A percentile compares a stretch with the other conserved stretches of the same genome.
phyloP scores from a whole-genome alignment of 2,797 vertebrate genomes.

The Epinephelus malabaricus region DNA sequence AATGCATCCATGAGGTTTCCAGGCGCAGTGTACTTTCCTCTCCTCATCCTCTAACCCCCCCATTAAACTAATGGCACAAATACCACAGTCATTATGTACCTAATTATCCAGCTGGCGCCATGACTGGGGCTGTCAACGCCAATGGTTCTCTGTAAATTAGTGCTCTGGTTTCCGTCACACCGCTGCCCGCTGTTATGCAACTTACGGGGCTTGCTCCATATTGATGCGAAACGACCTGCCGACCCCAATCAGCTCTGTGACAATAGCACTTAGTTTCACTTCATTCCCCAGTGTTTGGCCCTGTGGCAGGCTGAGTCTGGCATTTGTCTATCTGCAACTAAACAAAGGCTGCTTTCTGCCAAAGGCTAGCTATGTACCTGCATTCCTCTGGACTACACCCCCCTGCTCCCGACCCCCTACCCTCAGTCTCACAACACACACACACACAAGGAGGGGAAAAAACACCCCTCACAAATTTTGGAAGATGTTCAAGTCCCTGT shows the following conservation, averaged over 20 bases:
- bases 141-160: constrained; percentile 37
- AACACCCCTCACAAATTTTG: constrained; percentile 17
- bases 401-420: neutral
- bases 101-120: constrained; percentile 41
- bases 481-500: constrained; percentile 42
- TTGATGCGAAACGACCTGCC: constrained; percentile 52
- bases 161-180: constrained; percentile 59
- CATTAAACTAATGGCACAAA: constrained; percentile 36
- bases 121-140: constrained; percentile 34
- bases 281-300: constrained; percentile 29
- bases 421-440: constrained; percentile 6
- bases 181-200: constrained; percentile 62
- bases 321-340: constrained; percentile 39
- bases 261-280: constrained; percentile 52
- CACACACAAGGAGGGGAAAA: constrained; percentile 7
- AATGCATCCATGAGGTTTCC: constrained; percentile 8
- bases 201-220: constrained; percentile 43
- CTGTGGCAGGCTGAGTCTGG: constrained; percentile 32
- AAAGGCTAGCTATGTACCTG: constrained; percentile 64
- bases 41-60: neutral
- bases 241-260: constrained; percentile 59
- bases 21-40: neutral
- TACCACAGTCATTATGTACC: constrained; percentile 29
- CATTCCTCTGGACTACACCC: constrained; percentile 58
- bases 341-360: constrained; percentile 63